A percentile compares a stretch with the other conserved stretches of the same genome.
These are phyloP conservation scores for Baronia brevicornis DNA, from an alignment of 2,888 invertebrate species.

Conservation along the genomic window DNA sequence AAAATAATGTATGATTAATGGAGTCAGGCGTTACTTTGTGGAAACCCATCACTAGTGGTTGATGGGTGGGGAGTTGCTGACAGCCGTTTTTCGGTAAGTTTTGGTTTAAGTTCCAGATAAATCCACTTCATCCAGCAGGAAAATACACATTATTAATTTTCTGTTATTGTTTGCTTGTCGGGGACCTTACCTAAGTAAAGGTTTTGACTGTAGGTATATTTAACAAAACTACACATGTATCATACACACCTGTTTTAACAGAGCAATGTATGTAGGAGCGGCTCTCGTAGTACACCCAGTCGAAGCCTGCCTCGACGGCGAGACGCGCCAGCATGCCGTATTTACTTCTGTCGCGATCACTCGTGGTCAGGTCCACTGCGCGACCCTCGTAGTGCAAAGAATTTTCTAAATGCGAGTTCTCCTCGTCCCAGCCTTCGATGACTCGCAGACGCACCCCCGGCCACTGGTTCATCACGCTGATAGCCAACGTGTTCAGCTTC, in stretches of 20 bases:
- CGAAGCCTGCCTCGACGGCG: slow-evolving; percentile 97
- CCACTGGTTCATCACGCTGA: slow-evolving; percentile 99
- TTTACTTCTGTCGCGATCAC: slow-evolving; percentile 93
- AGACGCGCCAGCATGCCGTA: slow-evolving; percentile 96
- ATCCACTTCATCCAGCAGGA: too few species aligned
- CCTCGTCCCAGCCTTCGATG: slow-evolving; percentile 97
- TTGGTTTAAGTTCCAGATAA: too few species aligned
- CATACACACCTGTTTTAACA: slow-evolving; percentile 97
- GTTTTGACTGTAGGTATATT: too few species aligned
- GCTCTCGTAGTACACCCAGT: slow-evolving; percentile 98
- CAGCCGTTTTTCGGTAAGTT: too few species aligned
- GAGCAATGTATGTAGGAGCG: slow-evolving; percentile 97
- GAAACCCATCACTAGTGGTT: too few species aligned
- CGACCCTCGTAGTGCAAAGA: slow-evolving; percentile 97
- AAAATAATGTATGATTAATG: too few species aligned
- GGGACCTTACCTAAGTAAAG: too few species aligned
- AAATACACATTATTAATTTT: too few species aligned
- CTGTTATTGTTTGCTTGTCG: too few species aligned
- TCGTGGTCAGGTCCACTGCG: slow-evolving; percentile 96
- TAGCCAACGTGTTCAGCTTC: slow-evolving; percentile 93
- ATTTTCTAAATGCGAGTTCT: slow-evolving; percentile 83
- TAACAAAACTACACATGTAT: too few species aligned
- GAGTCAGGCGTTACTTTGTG: too few species aligned
- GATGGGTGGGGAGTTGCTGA: too few species aligned
- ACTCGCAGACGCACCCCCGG: slow-evolving; percentile 94